Evolutionary conservation across 2,797 vertebrate genomes (phyloP), one percentile per base, ranked within the genome.

Genomic region (Darevskia mixta): DNA sequence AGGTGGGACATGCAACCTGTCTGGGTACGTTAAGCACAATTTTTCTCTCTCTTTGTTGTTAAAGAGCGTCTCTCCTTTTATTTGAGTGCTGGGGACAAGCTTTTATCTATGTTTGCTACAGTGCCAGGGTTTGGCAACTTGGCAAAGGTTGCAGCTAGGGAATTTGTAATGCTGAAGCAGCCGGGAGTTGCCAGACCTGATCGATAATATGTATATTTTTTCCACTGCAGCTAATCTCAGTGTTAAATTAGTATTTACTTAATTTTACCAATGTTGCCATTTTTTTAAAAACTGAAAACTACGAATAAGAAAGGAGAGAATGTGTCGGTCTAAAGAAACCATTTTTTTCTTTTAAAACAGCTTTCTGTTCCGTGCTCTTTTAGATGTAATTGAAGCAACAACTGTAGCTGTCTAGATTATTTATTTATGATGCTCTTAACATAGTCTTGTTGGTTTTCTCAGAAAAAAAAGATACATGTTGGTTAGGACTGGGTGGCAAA

Each of bases 231-330:
- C 61, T 32, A 9, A 23, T 58, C 6, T 49, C 78, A 29, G 82
- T 11, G 73, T 55, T 55, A 55, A 55, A 17, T 11, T 35, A 1
- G 45, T n/a, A 72, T 88, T 89, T 86, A 73, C 73, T 61, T 29
- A 23, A 29, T 77, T 73, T 0, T 0, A 0, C 8, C 23, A 5
- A 17, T 61, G 18, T 6, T 23, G 0, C 23, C 79, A 8, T 41
- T 38, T 38, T 38, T 87, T 29, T 58, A 41, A 0, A 0, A 61
- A 71, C 78, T 67, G 77, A 3, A 86, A 25, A 85, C 76, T 86
- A 11, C 81, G 89, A 15, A 3, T 2, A 72, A 92, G 8, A 23
- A 41, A 10, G 23, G 23, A 32, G 61, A 64, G 27, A 25, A 17
- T 23, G 55, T 49, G 41, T 45, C 20, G 23, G n/a, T 61, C 41